Base-by-base conservation (phyloP, 2,888 invertebrate species). In the Platynereis dumerilii region DNA sequence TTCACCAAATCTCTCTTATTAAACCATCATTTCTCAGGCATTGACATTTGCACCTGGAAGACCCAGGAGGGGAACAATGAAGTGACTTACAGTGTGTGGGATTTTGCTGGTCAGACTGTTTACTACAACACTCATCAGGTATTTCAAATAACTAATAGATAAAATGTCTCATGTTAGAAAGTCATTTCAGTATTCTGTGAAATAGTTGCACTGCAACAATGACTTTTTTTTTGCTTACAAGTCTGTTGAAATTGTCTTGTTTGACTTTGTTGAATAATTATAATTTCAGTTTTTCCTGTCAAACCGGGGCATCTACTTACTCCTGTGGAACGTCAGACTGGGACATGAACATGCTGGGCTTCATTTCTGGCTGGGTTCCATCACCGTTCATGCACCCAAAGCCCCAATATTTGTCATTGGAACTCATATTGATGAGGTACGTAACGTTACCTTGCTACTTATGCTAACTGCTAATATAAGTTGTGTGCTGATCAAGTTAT, bases 111-210 rank as follows among this genome's bases (percentile, higher is more conserved):
- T 2, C 83, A 83, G 67, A 80, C 80, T 12, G 80, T 83, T 12
- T 83, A 83, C 69, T 83, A 83, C 74, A 83, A 83, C 70, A 82
- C 83, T 5, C 83, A 83, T 67, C 81, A 81, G 76, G 80, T 80
- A 48, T 12, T 34, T 34, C 34, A 34, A 12, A 34, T 34, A 34
- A 5, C 5, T 5, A 34, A 34, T 34, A 34, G n/a, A n/a, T n/a
- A n/a, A n/a, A n/a, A n/a, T n/a, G n/a, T n/a, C n/a, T n/a, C n/a
- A n/a, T n/a, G n/a, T n/a, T n/a, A n/a, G n/a, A n/a, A n/a, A n/a
- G n/a, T n/a, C n/a, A n/a, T n/a, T n/a, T n/a, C n/a, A n/a, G n/a
- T n/a, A n/a, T n/a, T n/a, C n/a, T n/a, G n/a, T n/a, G n/a, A n/a
- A n/a, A n/a, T n/a, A n/a, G n/a, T n/a, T n/a, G n/a, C n/a, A n/a